Evolutionary conservation across 35 echinoderm and acorn worm species (phyloP), one percentile per base, ranked within the genome.

Genomic region (Apostichopus parvimensis): DNA sequence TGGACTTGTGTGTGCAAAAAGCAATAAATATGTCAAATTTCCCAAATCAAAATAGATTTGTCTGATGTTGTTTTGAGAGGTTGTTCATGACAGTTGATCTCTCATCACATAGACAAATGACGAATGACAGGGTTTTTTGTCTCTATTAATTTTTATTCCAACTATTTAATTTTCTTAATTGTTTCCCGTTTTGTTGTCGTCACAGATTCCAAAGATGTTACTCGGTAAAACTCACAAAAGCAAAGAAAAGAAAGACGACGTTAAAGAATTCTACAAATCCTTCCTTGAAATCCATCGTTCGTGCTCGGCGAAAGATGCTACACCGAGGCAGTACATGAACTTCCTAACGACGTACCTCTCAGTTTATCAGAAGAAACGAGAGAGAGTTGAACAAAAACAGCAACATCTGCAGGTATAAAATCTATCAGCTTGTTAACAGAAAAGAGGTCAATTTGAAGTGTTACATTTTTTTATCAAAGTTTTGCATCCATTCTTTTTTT

Each of bases 271-370:
- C 45, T 77, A 96, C 78, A 95, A 95, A 78, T 93, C 92, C 88
- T 99, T 99, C 93, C 88, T 99, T 10, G 91, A 95, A 82, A 96
- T 99, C 64, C 97, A 99, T 79, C 79, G 93, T 10, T 99, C 95
- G 6, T 93, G 92, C 87, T 92, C 91, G n/a, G 45, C 87, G 6
- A 65, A 79, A 57, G 80, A 96, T 83, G 92, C 95, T 65, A 99
- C 97, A 0, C 97, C 97, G 62, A 94, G 95, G 73, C 96, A 94
- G 20, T 98, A 98, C 94, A 95, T 98, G 91, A 94, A 94, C 6
- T 98, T 98, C 89, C 82, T 98, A 1, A 94, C 94, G 18, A 98
- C 94, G 7, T 98, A 98, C 82, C 84, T 94, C 8, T 89, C 94
- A 34, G 97, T 99, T 21, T 99, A 96, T 68, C 79, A 94, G 75